A percentile compares a stretch with the other conserved stretches of the same genome.
phyloP scores from a whole-genome alignment of 2,797 vertebrate species.

The Danionella dracula region DNA sequence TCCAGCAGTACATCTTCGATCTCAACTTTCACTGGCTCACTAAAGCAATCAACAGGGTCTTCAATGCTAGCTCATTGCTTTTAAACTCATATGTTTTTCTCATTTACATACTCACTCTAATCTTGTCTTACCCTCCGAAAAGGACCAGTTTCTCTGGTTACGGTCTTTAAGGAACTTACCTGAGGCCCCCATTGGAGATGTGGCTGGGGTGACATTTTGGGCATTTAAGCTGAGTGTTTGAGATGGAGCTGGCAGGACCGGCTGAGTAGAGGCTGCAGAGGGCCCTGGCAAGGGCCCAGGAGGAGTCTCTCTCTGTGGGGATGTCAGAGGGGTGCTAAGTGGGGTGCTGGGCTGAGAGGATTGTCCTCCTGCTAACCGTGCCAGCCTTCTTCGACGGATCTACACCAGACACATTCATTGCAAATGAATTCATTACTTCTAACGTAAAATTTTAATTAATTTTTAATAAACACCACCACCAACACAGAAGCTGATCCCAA shows the following conservation, averaged over 20 bases:
- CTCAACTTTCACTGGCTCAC: no score
- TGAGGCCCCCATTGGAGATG: slow-evolving; percentile 92
- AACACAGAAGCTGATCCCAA: no score
- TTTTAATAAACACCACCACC: no score
- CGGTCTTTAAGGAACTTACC: slow-evolving; percentile 63
- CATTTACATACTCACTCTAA: no score
- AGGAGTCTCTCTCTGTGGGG: slow-evolving; percentile 94
- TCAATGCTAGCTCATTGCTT: no score
- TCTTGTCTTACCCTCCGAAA: no score
- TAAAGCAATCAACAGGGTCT: no score
- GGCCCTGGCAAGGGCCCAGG: slow-evolving; percentile 85
- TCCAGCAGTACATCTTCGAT: no score
- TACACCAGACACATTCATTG: slow-evolving; percentile 44
- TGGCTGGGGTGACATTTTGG: slow-evolving; percentile 92
- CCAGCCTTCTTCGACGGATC: slow-evolving; percentile 94
- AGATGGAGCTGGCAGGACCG: slow-evolving; percentile 78
- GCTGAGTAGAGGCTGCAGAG: slow-evolving; percentile 72
- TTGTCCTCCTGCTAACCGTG: slow-evolving; percentile 88
- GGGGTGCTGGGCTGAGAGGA: slow-evolving; percentile 92
- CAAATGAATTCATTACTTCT: no score
- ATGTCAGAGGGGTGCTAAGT: slow-evolving; percentile 89
- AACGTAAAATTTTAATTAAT: no score
- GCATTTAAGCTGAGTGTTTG: slow-evolving; percentile 86
- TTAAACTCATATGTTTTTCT: no score
- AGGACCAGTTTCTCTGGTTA: no score